Evolutionary conservation across 2,888 invertebrate genomes (phyloP), one percentile per base, ranked within the genome.

Genomic region (Meghimatium bilineatum): DNA sequence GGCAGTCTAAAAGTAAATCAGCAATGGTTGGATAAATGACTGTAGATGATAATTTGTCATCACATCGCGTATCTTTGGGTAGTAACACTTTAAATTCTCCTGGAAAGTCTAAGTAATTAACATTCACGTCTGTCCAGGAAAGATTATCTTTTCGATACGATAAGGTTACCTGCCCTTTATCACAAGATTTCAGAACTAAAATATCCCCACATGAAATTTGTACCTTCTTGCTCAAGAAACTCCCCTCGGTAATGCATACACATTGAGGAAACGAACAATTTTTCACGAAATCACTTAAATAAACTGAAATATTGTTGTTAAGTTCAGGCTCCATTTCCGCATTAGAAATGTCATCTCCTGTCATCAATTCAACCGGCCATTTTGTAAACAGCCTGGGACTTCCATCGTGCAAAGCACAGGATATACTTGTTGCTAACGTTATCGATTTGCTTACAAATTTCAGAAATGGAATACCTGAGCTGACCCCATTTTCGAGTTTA

Each of bases 1-100:
- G 91, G 84, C 90, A 89, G 44, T 88, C 90, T 71, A 87, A 85
- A 44, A 91, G 85, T n/a, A 91, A 85, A 83, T 91, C 91, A 26
- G 87, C 84, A 14, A 90, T 88, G 23, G 89, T 89, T 74, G 87
- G 86, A 77, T 88, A 90, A 36, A 89, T 80, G 29, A 86, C 36
- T 69, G 82, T 82, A 12, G 85, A 84, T 32, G 71, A 44, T 6
- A 60, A 75, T 67, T 82, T 80, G 29, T 34, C 49, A 52, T 23
- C 20, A 38, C 20, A 26, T 17, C 34, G 36, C 17, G 56, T 86
- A 38, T 87, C 86, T 80, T 83, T 87, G 1, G 89, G 89, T n/a
- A 88, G 86, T 49, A 90, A 76, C 34, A 89, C 88, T 36, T 87
- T 87, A 80, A 91, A 91, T 80, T 89, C 89, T 23, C 88, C 85